Base-by-base conservation (phyloP, 1,140 invertebrate species). In the Drosophila albomicans region DNA sequence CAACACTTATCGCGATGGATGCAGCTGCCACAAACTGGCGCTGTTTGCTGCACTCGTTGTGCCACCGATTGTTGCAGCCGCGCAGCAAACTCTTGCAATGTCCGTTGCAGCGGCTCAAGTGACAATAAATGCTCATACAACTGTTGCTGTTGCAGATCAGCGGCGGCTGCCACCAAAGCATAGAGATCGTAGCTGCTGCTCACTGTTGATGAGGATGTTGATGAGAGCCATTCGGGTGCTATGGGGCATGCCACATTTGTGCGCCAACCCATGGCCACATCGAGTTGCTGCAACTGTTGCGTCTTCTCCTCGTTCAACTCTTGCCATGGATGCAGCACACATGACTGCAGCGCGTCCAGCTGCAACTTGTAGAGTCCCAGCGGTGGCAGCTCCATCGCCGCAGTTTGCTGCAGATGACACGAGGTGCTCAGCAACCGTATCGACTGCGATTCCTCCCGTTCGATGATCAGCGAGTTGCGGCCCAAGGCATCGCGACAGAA, bases 401-500 rank as follows among this genome's bases (percentile, higher is more conserved):
- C 49, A 93, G 84, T 79, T 79, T 92, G 90, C 32, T 56, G 30
- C 65, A 41, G 25, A 20, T 65, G 74, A 51, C 82, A 91, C 89
- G 93, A 93, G 51, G 94, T 94, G 59, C 95, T 95, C 91, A 95
- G 96, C 74, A 94, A 94, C 32, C 96, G 84, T 32, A 95, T 84
- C 48, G 95, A 80, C 28, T 91, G 80, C 46, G 93, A 25, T 3
- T 25, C 20, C 20, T 25, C 20, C 74, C 94, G 92, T 88, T 95
- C 94, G 86, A 97, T 94, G 13, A 98, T 93, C 41, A 98, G 93
- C 93, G 97, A 97, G 74, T 97, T 95, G 77, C 98, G 94, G 25
- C 98, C 98, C 92, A 98, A 95, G 73, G 94, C 93, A 93, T 99
- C 98, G 92, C 98, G 94, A 5, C 95, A 96, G 93, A 98, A 98